Conservation (phyloP, 2,888 invertebrate genomes). For the Acleris literana region DNA sequence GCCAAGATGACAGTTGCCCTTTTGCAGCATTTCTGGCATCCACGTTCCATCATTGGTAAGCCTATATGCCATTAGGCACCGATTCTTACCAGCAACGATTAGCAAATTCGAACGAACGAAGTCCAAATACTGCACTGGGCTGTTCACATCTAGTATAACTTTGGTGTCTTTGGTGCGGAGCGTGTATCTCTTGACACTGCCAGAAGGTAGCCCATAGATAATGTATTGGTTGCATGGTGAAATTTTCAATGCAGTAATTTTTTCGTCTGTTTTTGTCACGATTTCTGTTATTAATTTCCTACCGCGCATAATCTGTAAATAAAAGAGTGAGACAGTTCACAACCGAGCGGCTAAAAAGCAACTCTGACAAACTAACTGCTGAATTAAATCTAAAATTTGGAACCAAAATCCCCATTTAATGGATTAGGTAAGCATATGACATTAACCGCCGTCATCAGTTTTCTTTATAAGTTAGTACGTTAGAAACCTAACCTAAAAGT, state of each 20-base stretch:
- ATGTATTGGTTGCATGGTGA: constrained; percentile 79
- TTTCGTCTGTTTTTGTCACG: constrained; percentile 65
- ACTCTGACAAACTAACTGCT: too few species aligned
- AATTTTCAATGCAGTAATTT: constrained; percentile 74
- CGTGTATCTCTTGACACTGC: constrained; percentile 70
- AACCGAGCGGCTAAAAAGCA: too few species aligned
- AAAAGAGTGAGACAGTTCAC: not conserved
- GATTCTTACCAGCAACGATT: constrained; percentile 70
- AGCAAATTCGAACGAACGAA: constrained; percentile 64
- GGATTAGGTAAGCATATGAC: too few species aligned
- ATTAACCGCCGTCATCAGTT: too few species aligned
- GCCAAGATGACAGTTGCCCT: constrained; percentile 66
- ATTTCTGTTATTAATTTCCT: constrained; percentile 73
- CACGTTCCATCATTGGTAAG: constrained; percentile 55
- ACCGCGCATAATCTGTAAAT: constrained; percentile 71
- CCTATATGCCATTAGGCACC: constrained; percentile 71
- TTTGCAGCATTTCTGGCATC: constrained; percentile 70
- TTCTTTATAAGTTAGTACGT: too few species aligned
- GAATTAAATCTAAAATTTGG: too few species aligned
- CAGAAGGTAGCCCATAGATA: constrained; percentile 75
- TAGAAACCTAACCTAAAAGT: too few species aligned
- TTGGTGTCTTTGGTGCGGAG: constrained; percentile 61
- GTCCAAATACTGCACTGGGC: constrained; percentile 69
- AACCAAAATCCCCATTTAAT: too few species aligned
- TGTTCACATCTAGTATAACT: constrained; percentile 69